Evolutionary conservation across 1,140 invertebrate species (phyloP).

Genomic region (Copidosoma floridanum): DNA sequence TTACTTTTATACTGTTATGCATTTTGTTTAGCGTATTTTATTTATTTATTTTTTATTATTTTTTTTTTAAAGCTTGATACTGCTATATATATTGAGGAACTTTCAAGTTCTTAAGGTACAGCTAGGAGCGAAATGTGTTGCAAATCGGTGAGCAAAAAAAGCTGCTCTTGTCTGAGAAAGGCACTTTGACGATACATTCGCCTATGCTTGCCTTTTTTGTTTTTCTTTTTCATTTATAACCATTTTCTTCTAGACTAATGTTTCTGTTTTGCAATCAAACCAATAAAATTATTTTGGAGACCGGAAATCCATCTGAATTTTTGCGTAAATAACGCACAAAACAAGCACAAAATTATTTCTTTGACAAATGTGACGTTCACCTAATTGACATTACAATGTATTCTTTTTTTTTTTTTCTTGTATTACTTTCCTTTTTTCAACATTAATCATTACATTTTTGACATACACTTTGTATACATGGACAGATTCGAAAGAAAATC

Average conservation of each 20-base stretch:
- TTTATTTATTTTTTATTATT: not conserved
- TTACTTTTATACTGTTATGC: too few relatives aligned
- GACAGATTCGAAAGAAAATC: not conserved
- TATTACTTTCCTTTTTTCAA: not conserved
- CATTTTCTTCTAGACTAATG: too few relatives aligned
- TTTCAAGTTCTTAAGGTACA: not conserved
- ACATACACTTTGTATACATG: conserved; percentile 1
- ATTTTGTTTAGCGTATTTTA: not conserved
- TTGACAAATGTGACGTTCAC: conserved; percentile 7
- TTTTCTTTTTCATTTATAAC: not conserved
- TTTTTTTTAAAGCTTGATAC: not conserved
- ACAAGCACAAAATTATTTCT: conserved; percentile 4
- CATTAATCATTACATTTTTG: not conserved
- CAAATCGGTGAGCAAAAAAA: too few relatives aligned
- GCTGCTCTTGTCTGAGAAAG: conserved; percentile 22
- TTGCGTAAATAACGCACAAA: too few relatives aligned
- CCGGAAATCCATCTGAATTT: too few relatives aligned
- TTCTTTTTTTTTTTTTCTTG: not conserved
- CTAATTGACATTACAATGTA: conserved; percentile 18
- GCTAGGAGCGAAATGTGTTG: conserved; percentile 5
- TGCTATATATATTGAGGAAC: conserved; percentile 19
- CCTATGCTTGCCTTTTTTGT: not conserved
- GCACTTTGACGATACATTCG: conserved; percentile 13
- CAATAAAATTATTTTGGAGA: not conserved
- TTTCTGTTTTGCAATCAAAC: too few relatives aligned